Evolutionary conservation across 2,888 invertebrate species (phyloP).

Genomic region (Linyphia triangularis): DNA sequence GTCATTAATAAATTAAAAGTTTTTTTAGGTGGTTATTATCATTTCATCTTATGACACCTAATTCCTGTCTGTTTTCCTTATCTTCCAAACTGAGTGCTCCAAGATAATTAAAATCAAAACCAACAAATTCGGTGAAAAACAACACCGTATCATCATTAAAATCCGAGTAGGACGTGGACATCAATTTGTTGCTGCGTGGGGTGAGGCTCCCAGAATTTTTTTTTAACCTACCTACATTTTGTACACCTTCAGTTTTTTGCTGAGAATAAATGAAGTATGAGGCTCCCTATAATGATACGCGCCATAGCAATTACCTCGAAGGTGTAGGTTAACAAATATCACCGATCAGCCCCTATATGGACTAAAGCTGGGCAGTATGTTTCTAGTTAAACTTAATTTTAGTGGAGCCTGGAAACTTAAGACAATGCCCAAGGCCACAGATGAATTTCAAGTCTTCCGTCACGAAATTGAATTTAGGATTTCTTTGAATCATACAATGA

Average conservation of each 20-base stretch:
- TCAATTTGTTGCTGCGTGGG: slow-evolving; percentile 13
- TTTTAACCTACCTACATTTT: not conserved
- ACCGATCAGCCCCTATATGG: not conserved
- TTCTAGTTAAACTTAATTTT: not conserved
- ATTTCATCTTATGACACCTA: too few species aligned
- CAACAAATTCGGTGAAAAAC: too few species aligned
- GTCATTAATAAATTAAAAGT: too few species aligned
- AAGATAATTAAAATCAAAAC: too few species aligned
- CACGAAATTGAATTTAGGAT: too few species aligned
- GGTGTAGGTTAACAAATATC: not conserved
- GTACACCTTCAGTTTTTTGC: not conserved
- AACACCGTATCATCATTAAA: not conserved
- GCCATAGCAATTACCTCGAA: not conserved
- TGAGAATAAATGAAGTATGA: not conserved
- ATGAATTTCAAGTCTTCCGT: too few species aligned
- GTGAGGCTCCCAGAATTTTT: not conserved
- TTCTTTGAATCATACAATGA: too few species aligned
- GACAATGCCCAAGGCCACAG: not conserved
- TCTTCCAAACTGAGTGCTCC: too few species aligned
- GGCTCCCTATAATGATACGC: not conserved
- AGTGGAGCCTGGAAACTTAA: not conserved
- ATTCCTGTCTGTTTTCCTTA: too few species aligned
- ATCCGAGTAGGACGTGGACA: not conserved
- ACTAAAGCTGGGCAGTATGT: not conserved
- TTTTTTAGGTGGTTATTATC: too few species aligned